Conservation (phyloP, 1,140 invertebrate species). For the Lordiphosa clarofinis region DNA sequence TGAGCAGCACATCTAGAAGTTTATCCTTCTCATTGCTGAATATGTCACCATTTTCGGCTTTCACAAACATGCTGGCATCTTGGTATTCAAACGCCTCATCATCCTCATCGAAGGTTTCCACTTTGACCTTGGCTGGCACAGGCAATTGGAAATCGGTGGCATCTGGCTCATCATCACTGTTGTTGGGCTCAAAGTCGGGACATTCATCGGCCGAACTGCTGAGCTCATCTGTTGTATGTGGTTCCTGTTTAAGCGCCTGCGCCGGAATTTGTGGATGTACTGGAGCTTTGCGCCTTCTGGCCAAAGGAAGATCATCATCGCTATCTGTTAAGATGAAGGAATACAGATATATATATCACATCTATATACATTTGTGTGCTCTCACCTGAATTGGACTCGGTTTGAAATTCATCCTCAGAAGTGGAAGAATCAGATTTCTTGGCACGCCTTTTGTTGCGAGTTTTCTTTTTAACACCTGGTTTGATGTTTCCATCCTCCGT, state of each 20-base stretch:
- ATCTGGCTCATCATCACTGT: conserved; percentile 50
- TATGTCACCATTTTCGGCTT: conserved; percentile 58
- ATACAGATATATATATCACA: no score
- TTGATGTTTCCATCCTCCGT: background rate
- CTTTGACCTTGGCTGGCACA: conserved; percentile 51
- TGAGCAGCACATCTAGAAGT: conserved; percentile 57
- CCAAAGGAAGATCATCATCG: conserved; percentile 61
- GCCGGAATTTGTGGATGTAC: conserved; percentile 13
- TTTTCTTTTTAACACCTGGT: conserved; percentile 11
- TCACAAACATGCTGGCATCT: conserved; percentile 60
- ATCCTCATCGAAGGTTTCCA: conserved; percentile 53
- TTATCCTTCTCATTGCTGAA: conserved; percentile 72
- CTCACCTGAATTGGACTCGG: conserved; percentile 1
- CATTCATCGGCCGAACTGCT: conserved; percentile 66
- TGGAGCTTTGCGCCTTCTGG: conserved; percentile 43
- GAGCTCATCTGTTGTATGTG: conserved; percentile 24
- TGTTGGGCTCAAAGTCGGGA: conserved; percentile 64
- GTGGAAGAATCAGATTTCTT: conserved; percentile 5
- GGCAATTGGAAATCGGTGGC: conserved; percentile 49
- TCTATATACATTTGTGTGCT: no score
- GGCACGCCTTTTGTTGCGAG: conserved; percentile 25
- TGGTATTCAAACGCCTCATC: conserved; percentile 54
- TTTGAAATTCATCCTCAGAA: conserved; percentile 9
- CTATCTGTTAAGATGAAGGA: conserved; percentile 17
- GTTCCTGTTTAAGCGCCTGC: conserved; percentile 49